Base-by-base conservation (phyloP, 1,140 invertebrate species). In the Tigriopus japonicus region DNA sequence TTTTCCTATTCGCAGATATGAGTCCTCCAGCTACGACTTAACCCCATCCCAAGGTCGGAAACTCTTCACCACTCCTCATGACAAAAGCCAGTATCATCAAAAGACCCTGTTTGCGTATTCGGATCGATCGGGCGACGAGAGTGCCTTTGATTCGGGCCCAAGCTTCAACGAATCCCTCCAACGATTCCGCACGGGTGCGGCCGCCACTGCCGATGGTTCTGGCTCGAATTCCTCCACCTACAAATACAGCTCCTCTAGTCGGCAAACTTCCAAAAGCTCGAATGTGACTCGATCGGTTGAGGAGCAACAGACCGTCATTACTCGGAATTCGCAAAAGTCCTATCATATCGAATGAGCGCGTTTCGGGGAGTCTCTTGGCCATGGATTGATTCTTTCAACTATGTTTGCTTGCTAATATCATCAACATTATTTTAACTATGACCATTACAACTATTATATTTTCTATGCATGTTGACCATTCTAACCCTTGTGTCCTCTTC, bases 81-180 rank as follows among this genome's bases (percentile, higher is more conserved):
- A 35, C 28, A 35, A 35, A 35, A 35, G 28, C 28, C 28, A 35
- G 28, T 35, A 35, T 35, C 28, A 35, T 35, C 28, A 35, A 35
- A 35, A 35, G 28, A 35, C 28, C 28, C 9, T 35, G 28, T 35
- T 35, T 35, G 28, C 28, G 9, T 35, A 35, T 9, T 35, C 28
- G 28, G 28, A 35, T 35, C 28, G 28, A 35, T 35, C 28, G 3
- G 28, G 28, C 3, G 28, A 35, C 28, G 28, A 49, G 45, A 15
- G 21, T 49, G 21, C n/a, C 12, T 17, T 61, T 21, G 59, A 61
- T 13, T 28, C 59, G 15, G 59, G 59, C 10, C 59, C 59, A 5
- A 56, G 49, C 23, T 61, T 61, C 59, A 61, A 56, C 19, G 59
- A 61, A 40, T 61, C 59, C 19, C 51, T 61, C 17, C 49, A 61